Percentiles rank a stretch among this genome's conserved stretches.
These are phyloP conservation scores for Notodonta dromedarius DNA, from an alignment of 2,888 invertebrate species.

Conservation along the genomic window DNA sequence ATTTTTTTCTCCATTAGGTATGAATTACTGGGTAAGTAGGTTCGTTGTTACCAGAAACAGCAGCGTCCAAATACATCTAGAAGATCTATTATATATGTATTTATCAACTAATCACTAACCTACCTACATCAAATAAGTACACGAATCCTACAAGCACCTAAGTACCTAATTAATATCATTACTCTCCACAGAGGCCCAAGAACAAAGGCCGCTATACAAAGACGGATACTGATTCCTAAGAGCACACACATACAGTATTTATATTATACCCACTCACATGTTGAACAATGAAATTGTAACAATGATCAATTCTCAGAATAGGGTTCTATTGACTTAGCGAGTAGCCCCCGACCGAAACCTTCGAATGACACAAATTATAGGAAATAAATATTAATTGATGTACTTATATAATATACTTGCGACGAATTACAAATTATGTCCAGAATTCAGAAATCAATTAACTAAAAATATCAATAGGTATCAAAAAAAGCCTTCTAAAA, in stretches of 20 bases:
- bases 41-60: no score
- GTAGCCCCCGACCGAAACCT: slow-evolving; percentile 11
- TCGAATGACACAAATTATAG: slow-evolving; percentile 10
- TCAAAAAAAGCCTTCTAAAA: no score
- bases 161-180: slow-evolving; percentile 1
- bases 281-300: slow-evolving; percentile 8
- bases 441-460: no score
- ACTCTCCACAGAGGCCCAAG: neutral
- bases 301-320: slow-evolving; percentile 15
- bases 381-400: slow-evolving; percentile 6
- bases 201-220: slow-evolving; percentile 5
- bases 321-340: slow-evolving; percentile 16
- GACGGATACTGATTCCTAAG: neutral
- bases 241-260: neutral
- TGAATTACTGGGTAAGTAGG: no score
- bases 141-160: neutral
- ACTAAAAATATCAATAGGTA: no score
- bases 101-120: no score
- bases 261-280: neutral
- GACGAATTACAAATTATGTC: no score
- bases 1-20: no score
- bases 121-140: neutral
- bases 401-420: no score
- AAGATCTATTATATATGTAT: no score
- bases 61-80: no score